Evolutionary conservation across 2,113 vertebrate genomes (phyloP).

Genomic region (Pachycephala philippinensis): DNA sequence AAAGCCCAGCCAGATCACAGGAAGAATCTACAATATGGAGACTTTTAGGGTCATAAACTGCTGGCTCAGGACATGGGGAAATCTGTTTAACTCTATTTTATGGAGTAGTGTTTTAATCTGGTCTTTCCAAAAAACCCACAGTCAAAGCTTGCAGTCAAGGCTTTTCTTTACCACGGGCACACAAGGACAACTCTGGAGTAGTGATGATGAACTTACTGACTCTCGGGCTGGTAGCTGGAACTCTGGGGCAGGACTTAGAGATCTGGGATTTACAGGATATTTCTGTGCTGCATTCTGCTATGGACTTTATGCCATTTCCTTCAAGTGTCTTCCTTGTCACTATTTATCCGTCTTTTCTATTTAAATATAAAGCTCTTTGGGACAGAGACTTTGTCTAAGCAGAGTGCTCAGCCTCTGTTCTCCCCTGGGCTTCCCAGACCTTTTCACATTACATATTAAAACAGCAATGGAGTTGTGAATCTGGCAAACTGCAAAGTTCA

Average conservation of each 20-base stretch:
- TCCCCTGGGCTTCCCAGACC: background rate
- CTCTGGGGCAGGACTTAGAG: background rate
- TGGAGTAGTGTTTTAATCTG: background rate
- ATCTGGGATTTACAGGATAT: background rate
- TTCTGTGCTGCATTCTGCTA: constrained; percentile 27
- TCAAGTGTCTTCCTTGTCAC: background rate
- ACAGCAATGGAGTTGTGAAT: background rate
- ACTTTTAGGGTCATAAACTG: background rate
- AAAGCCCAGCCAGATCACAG: background rate
- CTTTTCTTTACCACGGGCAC: background rate
- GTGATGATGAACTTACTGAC: background rate
- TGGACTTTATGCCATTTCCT: background rate
- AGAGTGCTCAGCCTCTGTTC: background rate
- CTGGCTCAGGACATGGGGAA: background rate
- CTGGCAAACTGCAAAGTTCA: background rate
- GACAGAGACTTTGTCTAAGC: background rate
- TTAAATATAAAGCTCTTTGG: constrained; percentile 13
- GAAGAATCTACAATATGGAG: background rate
- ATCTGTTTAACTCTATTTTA: background rate
- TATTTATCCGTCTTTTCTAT: constrained; percentile 33
- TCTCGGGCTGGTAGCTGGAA: background rate
- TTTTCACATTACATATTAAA: background rate
- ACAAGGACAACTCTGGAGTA: background rate
- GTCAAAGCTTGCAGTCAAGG: background rate
- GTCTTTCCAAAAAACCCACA: background rate